Base-by-base conservation (phyloP, 2,113 vertebrate genomes). In the Martes martes region DNA sequence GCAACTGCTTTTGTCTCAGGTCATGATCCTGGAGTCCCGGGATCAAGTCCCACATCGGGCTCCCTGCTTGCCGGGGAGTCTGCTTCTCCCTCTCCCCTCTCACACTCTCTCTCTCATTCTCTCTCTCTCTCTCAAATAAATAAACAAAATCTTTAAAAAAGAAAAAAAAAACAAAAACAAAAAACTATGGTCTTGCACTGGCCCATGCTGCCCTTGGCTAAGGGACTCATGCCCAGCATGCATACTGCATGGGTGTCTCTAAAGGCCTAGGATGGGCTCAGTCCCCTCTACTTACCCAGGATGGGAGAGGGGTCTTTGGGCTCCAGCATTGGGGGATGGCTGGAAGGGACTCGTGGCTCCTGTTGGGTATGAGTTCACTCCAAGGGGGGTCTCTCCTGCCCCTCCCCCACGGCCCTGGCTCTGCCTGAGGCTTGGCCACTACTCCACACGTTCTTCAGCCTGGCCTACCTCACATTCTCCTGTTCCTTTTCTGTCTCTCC, bases 201-300 rank as follows among this genome's bases (percentile, higher is more conserved):
- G 85, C 45, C 31, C 9, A 61, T 10, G n/a, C 76, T 26, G 18
- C 39, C 2, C 50, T 8, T 47, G 50, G 26, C 67, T 61, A 1
- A 55, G 61, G 47, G 74, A 47, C 50, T 55, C 50, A 4, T 3
- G 33, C 2, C 7, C 45, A 3, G 33, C n/a, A 47, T 1, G 3
- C 31, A 26, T 0, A 0, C 65, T 7, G 4, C 11, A 4, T 0
- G 6, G 6, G 28, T 0, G 0, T 52, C 63, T 21, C 84, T 69
- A 2, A 71, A 33, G 47, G 23, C 50, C 76, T 84, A 16, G 0
- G 11, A 4, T 10, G 55, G 9, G 33, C 7, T 80, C 52, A 36
- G 52, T 47, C 39, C 26, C 65, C 61, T 79, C 69, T 24, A 4
- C 10, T 4, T 3, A 45, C 73, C 94, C 24, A 18, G 78, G 24